Base-by-base conservation (phyloP, 2,113 vertebrate species). In the Rhea americana region DNA sequence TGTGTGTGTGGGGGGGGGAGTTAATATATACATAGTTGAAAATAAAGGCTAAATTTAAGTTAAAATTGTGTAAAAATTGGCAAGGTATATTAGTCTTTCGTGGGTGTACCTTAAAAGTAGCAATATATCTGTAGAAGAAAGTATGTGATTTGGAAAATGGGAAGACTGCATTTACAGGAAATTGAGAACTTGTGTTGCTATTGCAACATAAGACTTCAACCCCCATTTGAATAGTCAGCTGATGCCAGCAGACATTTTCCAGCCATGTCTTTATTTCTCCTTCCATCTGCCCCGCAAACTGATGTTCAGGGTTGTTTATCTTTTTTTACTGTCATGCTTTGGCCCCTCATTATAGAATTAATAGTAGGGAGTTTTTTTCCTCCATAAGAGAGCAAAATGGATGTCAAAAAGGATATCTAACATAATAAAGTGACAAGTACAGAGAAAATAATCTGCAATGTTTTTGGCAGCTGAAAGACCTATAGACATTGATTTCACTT, bases 181-280 rank as follows among this genome's bases (percentile, higher is more conserved):
- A 72, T 41, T 4, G 14, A 86, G 82, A 53, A 28, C 89, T 90
- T 59, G 51, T 79, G 84, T 63, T 62, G 43, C 32, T 86, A 14
- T 94, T 88, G 93, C 93, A 93, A 94, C 94, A 90, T 43, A 70
- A 81, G 87, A 84, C 82, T 76, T 37, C 77, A 90, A 66, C 53
- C 11, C 39, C 50, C 72, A 37, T 77, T 32, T 43, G 32, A 82
- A 68, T 4, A 56, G 92, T 96, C 96, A 96, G 84, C 89, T 93
- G 95, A 94, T 35, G 43, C 56, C 48, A 87, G 62, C 84, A 85
- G n/a, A 47, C 74, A 90, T 87, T 90, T 95, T 87, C 93, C 89
- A 95, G n/a, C 12, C 2, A 1, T 28, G 53, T 25, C 62, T 90
- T 80, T 30, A 82, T 53, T 80, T 71, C 82, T 65, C n/a, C 89